phyloP scores from a whole-genome alignment of 2,888 invertebrate species.

The Agrilus mali region DNA sequence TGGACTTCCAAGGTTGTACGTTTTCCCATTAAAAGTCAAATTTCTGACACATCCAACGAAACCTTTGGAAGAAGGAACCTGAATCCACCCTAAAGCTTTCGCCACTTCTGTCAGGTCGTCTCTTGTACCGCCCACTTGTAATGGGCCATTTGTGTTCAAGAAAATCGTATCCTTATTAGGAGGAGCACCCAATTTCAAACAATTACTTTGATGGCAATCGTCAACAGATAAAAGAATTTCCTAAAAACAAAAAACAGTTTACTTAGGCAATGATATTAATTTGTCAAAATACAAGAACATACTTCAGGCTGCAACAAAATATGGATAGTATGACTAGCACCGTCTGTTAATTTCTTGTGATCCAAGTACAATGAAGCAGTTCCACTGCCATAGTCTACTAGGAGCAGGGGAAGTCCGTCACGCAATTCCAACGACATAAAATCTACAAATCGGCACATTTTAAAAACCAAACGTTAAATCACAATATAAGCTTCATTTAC shows the following conservation, averaged over 20 bases:
- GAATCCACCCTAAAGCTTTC: conserved; percentile 52
- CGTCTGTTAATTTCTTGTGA: conserved; percentile 65
- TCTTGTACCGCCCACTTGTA: conserved; percentile 73
- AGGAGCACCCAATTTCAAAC: conserved; percentile 24
- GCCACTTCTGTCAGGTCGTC: conserved; percentile 51
- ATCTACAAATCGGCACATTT: conserved; percentile 39
- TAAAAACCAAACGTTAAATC: background rate
- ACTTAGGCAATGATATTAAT: conserved; percentile 31
- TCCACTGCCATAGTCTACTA: conserved; percentile 81
- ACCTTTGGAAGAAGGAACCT: conserved; percentile 54
- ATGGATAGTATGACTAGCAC: conserved; percentile 77
- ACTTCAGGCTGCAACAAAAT: conserved; percentile 46
- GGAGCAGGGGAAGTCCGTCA: conserved; percentile 69
- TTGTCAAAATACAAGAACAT: conserved; percentile 18
- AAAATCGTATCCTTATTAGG: conserved; percentile 19
- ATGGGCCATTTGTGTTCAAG: conserved; percentile 64
- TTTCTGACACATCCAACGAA: conserved; percentile 88
- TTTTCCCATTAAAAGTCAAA: conserved; percentile 73
- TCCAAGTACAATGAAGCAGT: conserved; percentile 57
- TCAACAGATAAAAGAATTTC: conserved; percentile 29
- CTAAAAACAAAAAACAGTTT: conserved; percentile 25
- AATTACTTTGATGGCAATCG: conserved; percentile 28
- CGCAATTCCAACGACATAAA: conserved; percentile 81
- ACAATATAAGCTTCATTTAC: conserved; percentile 25
- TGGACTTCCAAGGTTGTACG: conserved; percentile 80